A percentile compares a stretch with the other conserved stretches of the same genome.
Evolutionary conservation across 2,113 vertebrate genomes (phyloP).

Genomic region (Benitochromis conjunctus): DNA sequence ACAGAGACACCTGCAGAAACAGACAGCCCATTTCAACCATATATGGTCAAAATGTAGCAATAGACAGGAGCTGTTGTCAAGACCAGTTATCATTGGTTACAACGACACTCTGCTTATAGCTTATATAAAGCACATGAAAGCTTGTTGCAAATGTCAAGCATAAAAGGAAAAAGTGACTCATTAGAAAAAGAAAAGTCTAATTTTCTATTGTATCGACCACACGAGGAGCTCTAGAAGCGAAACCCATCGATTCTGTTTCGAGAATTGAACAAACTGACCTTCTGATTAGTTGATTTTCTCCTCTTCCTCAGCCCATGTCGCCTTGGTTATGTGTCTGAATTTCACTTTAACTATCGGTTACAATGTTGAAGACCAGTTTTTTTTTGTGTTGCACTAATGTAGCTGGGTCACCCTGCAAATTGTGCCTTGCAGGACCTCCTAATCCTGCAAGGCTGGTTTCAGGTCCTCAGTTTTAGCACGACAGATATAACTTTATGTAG

Average conservation of each 20-base stretch:
- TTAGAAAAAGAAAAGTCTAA: neutral
- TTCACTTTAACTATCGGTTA: neutral
- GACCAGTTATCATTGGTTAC: neutral
- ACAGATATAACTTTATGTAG: neutral
- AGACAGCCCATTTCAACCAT: neutral
- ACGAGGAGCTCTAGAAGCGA: neutral
- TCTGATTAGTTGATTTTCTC: neutral
- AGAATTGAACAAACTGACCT: neutral
- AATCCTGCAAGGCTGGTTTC: neutral
- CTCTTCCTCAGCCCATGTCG: neutral
- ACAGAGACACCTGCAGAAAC: slow-evolving; percentile 1
- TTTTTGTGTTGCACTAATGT: neutral
- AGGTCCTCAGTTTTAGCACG: neutral
- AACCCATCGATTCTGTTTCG: neutral
- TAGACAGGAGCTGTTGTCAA: neutral
- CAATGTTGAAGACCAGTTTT: neutral
- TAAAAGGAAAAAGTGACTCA: neutral
- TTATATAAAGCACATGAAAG: neutral
- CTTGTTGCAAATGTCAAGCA: neutral
- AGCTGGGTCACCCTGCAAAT: neutral
- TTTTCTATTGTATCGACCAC: neutral
- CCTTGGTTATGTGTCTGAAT: neutral
- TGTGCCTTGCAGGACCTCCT: neutral
- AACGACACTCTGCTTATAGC: neutral
- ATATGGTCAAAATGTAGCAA: neutral